Base-by-base conservation (phyloP, 2,797 vertebrate genomes). In the Lagodon rhomboides region DNA sequence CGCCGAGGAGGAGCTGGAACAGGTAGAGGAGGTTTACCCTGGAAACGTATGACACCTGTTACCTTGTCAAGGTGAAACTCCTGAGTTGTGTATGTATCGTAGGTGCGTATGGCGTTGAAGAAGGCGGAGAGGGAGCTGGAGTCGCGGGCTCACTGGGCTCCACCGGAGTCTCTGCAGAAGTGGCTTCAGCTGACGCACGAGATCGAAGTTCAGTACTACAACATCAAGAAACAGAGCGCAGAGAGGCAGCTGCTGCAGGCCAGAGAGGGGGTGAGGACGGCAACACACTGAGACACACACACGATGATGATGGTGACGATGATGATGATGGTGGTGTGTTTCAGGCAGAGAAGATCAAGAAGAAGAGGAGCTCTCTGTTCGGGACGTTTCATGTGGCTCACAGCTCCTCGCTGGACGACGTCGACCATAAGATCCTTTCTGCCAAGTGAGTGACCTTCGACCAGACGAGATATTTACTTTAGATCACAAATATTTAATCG, bases 301-400 rank as follows among this genome's bases (percentile, higher is more conserved):
- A 3, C 18, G 41, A 27, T 12, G 38, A 15, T 55, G 46, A 11
- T 5, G 60, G 18, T 30, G 15, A 15, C 27, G 58, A 13, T 55
- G 67, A 27, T 59, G 38, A 8, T 47, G 61, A 18, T 80, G 49
- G 7, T 6, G 7, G 8, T 34, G 55, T 55, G 82, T 88, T 94
- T 90, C 91, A 99, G 98, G 98, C 98, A 65, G 98, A 99, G 92
- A 98, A 97, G 92, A 99, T 99, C 82, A 99, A 98, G 92, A 98
- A 97, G 95, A 99, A 99, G 94, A 94, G 97, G 89, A 97, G 95
- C 73, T 97, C 98, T 44, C 95, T 99, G 12, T 98, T 99, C 68
- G 98, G 98, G 70, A 98, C 98, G 0, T 95, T 99, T 59, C 97
- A 98, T 1, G 97, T 99, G 70, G 98, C 98, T 83, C 98, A 98